phyloP scores from a whole-genome alignment of 2,888 invertebrate species.

The Diloba caeruleocephala region DNA sequence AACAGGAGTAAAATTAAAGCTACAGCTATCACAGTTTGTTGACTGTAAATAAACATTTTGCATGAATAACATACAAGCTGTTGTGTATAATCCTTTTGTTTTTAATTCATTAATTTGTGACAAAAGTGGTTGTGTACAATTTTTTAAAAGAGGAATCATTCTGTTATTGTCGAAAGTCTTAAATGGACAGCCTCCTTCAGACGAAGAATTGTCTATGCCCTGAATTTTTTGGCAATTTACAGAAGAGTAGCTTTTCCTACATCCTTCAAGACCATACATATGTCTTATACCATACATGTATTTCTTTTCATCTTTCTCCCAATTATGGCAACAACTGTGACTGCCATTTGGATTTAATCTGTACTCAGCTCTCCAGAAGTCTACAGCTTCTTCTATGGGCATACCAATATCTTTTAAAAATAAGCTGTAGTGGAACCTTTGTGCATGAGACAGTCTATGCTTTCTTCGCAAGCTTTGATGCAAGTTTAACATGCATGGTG shows the following conservation, averaged over 20 bases:
- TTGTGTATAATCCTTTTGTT: conserved; percentile 65
- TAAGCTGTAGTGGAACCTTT: conserved; percentile 91
- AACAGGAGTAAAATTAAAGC: conserved; percentile 80
- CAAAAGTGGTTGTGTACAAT: conserved; percentile 56
- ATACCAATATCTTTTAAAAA: conserved; percentile 93
- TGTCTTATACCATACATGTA: conserved; percentile 92
- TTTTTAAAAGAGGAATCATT: conserved; percentile 73
- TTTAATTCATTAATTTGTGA: conserved; percentile 72
- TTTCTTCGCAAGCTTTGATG: conserved; percentile 84
- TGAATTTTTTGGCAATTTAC: conserved; percentile 90
- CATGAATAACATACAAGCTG: conserved; percentile 71
- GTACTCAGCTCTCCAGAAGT: conserved; percentile 91
- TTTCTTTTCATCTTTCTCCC: conserved; percentile 90
- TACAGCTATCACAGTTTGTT: conserved; percentile 61
- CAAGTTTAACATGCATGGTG: conserved; percentile 91
- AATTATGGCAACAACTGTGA: conserved; percentile 90
- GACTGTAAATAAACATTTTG: conserved; percentile 48
- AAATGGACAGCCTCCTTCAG: conserved; percentile 91
- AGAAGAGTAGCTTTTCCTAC: conserved; percentile 89
- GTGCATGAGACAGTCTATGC: conserved; percentile 91
- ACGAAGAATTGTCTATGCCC: conserved; percentile 80
- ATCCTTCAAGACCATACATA: conserved; percentile 92
- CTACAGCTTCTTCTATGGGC: conserved; percentile 90
- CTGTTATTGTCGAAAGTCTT: conserved; percentile 86
- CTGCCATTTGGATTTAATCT: conserved; percentile 79